Percentiles rank a stretch among this genome's conserved stretches.
Conservation (phyloP, 2,113 vertebrate species). For the Brienomyrus longianalis region DNA sequence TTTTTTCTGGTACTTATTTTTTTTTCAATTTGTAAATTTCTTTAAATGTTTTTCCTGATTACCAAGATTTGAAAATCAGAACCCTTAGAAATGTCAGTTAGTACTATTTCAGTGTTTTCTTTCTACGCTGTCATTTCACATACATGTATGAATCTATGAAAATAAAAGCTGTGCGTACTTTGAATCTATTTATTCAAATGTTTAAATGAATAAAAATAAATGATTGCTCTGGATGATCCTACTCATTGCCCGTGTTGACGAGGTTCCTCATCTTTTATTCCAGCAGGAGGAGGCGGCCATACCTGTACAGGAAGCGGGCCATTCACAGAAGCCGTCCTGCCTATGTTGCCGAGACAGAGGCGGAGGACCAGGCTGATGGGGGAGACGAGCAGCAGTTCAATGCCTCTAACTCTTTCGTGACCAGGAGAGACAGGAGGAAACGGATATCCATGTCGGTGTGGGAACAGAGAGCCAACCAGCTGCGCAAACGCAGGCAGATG, state of each 20-base stretch:
- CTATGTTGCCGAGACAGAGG: slow-evolving; percentile 51
- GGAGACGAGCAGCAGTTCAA: slow-evolving; percentile 34
- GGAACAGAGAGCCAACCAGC: slow-evolving; percentile 94
- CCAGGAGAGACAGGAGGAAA: slow-evolving; percentile 79
- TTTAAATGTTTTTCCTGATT: neutral
- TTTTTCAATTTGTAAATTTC: neutral
- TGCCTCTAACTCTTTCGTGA: slow-evolving; percentile 45
- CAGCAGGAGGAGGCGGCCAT: slow-evolving; percentile 66
- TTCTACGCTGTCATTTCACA: slow-evolving; percentile 4
- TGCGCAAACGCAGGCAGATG: slow-evolving; percentile 86
- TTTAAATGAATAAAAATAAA: neutral
- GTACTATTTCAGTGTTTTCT: neutral
- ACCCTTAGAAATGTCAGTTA: neutral
- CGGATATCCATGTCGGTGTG: slow-evolving; percentile 93
- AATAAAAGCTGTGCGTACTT: neutral
- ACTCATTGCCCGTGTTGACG: slow-evolving; percentile 29
- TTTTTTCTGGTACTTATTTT: neutral
- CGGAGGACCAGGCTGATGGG: slow-evolving; percentile 17
- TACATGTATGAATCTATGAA: neutral
- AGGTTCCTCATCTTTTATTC: slow-evolving; percentile 32
- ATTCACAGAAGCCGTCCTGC: slow-evolving; percentile 61
- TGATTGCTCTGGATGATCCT: slow-evolving; percentile 21
- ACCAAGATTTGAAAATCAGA: slow-evolving; percentile 23
- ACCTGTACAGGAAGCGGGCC: slow-evolving; percentile 66
- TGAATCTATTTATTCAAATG: neutral